Evolutionary conservation across 2,113 vertebrate genomes (phyloP).

Genomic region (Psilopogon haemacephalus): DNA sequence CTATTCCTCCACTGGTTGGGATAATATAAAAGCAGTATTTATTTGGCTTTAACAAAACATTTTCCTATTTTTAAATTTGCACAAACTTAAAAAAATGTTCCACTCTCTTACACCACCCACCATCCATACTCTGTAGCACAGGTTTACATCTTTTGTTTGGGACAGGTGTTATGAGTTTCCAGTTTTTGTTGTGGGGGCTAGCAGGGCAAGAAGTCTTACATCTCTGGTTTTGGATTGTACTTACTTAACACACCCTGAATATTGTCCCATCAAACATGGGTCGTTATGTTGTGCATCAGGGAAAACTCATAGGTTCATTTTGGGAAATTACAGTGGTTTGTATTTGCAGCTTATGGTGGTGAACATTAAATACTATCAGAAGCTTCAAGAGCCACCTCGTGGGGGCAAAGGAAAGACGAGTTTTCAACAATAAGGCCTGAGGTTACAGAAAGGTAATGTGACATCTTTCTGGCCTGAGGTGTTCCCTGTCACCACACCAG

Average conservation of each 20-base stretch:
- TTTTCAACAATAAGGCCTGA: background rate
- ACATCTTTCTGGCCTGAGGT: background rate
- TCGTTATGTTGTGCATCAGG: background rate
- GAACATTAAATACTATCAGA: background rate
- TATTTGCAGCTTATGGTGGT: background rate
- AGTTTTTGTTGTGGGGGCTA: background rate
- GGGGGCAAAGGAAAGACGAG: background rate
- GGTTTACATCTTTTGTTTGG: rapidly evolving
- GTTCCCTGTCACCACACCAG: background rate
- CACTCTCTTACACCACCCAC: background rate
- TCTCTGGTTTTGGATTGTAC: background rate
- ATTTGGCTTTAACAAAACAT: background rate
- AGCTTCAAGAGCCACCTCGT: background rate
- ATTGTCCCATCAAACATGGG: rapidly evolving
- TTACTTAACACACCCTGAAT: background rate
- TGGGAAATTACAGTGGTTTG: background rate
- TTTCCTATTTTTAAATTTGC: background rate
- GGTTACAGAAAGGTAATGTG: background rate
- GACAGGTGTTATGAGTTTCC: background rate
- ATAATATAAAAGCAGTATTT: background rate
- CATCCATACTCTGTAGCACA: background rate
- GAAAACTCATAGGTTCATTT: background rate
- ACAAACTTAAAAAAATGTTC: background rate
- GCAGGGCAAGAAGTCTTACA: background rate
- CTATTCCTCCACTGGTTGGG: background rate